Evolutionary conservation across 2,888 invertebrate species (phyloP), one percentile per base, ranked within the genome.

Genomic region (Stenchaetothrips biformis): DNA sequence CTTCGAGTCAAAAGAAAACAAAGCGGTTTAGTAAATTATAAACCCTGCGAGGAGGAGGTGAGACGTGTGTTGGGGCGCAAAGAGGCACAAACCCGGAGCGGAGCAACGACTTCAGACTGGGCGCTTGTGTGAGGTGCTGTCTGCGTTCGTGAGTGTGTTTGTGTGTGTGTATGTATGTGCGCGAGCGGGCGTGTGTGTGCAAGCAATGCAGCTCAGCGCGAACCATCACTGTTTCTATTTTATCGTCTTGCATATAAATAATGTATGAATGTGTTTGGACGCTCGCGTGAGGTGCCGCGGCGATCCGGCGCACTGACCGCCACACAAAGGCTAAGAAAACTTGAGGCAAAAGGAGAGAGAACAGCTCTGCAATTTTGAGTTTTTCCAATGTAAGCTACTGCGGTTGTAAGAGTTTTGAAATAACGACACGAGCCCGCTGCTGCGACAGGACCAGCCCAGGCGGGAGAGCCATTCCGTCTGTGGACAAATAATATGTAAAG

Each of bases 171-270:
- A 21, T 9, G 67, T 21, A 21, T 21, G 21, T 21, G 62, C 62
- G 62, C 62, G 62, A 7, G 62, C 62, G 62, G 18, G 62, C 21
- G 67, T 25, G 67, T 25, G 67, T 11, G 67, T 74, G 25, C 67
- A 25, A 2, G 67, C 67, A 74, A 8, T 74, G 67, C 59, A 59
- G 59, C 59, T 8, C 67, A 25, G 67, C 67, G 67, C 67, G 18
- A 59, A 74, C 67, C 67, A 74, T 74, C 67, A 74, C 67, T 74
- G 67, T 74, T 74, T 74, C 67, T 74, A 74, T 74, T 74, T 74
- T 74, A 74, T 74, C 67, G 67, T 74, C 67, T 74, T 74, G 67
- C 67, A 74, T 74, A 74, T 74, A 74, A 74, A 74, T 74, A 74
- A 74, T 74, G 67, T 74, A 74, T 74, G 67, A 74, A 74, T 74